Conservation (phyloP, 2,888 invertebrate species). For the Patella pellucida region DNA sequence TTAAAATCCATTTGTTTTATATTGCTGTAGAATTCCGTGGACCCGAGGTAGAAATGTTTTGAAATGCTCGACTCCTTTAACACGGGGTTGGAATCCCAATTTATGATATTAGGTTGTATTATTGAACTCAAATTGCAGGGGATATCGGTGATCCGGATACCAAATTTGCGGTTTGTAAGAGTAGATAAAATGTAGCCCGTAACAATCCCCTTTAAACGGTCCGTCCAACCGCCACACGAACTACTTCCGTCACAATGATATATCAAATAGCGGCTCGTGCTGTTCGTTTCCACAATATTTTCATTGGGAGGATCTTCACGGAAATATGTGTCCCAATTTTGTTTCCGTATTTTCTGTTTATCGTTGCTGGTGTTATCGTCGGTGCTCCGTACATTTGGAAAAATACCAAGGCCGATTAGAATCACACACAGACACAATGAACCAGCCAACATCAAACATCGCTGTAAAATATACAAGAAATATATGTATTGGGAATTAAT, state of each 20-base stretch:
- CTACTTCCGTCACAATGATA: background rate
- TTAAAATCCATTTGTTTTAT: slow-evolving; percentile 22
- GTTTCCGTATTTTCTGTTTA: no score
- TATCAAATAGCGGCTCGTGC: background rate
- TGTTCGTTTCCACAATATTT: background rate
- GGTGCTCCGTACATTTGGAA: no score
- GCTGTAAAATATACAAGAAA: no score
- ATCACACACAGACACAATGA: no score
- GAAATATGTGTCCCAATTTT: no score
- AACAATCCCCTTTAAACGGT: slow-evolving; percentile 28
- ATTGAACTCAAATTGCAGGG: slow-evolving; percentile 26
- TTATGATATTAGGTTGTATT: slow-evolving; percentile 21
- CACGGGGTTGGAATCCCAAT: slow-evolving; percentile 21
- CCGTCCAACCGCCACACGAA: slow-evolving; percentile 28
- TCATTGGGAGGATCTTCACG: no score
- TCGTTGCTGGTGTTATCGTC: no score
- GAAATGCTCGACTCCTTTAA: background rate
- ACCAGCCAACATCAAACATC: no score
- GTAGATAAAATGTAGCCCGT: slow-evolving; percentile 24
- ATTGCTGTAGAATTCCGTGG: background rate
- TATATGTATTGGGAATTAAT: no score
- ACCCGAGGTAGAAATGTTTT: background rate
- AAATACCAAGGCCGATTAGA: no score
- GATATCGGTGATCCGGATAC: slow-evolving; percentile 18
- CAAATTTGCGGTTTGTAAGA: slow-evolving; percentile 25